Evolutionary conservation across 2,797 vertebrate species (phyloP).

Genomic region (Spatula versicolor): DNA sequence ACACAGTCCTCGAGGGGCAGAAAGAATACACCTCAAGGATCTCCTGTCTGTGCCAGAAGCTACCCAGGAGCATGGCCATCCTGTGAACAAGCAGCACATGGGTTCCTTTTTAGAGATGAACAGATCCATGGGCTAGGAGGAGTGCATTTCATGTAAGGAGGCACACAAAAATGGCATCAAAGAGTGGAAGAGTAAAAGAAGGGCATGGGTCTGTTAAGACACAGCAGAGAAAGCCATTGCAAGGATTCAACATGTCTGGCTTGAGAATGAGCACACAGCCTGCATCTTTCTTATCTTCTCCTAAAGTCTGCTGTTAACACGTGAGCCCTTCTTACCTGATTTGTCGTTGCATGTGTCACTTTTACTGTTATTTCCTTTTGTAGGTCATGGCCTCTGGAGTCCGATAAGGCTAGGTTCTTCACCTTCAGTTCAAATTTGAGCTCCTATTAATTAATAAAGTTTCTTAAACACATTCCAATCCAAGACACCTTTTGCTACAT

Average conservation of each 20-base stretch:
- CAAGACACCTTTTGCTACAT: background rate
- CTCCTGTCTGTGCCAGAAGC: background rate
- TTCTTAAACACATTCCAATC: background rate
- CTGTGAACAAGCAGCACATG: background rate
- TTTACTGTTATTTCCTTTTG: slow-evolving; percentile 87
- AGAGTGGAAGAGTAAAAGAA: background rate
- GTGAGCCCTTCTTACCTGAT: slow-evolving; percentile 76
- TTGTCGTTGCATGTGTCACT: slow-evolving; percentile 78
- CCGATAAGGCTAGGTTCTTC: slow-evolving; percentile 88
- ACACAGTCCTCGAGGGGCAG: background rate
- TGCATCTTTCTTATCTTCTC: background rate
- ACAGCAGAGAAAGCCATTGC: background rate
- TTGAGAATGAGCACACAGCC: background rate
- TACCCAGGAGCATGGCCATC: background rate
- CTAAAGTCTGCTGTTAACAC: background rate
- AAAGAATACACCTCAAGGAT: background rate
- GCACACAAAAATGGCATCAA: background rate
- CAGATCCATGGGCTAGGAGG: background rate
- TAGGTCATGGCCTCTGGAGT: slow-evolving; percentile 87
- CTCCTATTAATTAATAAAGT: slow-evolving; percentile 72
- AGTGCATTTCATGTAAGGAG: background rate
- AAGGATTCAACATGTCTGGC: background rate
- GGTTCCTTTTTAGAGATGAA: background rate
- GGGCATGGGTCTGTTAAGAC: too few species aligned
- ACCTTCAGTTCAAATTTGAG: slow-evolving; percentile 89